These are phyloP conservation scores for Gymnocheta viridis DNA, from an alignment of 2,888 invertebrate genomes.

Conservation along the genomic window DNA sequence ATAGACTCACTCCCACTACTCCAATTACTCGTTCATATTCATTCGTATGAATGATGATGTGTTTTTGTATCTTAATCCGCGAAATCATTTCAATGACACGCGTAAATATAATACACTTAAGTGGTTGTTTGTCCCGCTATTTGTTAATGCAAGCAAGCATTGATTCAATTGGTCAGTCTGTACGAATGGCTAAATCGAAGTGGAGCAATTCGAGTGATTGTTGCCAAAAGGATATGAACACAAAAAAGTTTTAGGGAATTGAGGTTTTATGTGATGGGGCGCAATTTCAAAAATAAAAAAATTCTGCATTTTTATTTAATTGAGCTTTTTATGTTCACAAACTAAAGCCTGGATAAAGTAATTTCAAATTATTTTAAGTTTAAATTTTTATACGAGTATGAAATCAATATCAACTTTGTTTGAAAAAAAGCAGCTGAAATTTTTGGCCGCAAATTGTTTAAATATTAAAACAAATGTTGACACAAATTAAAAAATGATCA, in stretches of 20 bases:
- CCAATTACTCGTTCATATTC: not conserved
- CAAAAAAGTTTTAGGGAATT: conserved; percentile 22
- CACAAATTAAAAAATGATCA: conserved; percentile 79
- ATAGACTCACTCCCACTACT: not conserved
- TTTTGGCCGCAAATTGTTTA: conserved; percentile 60
- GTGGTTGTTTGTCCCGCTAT: conserved; percentile 54
- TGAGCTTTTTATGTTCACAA: conserved; percentile 28
- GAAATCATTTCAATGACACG: conserved; percentile 81
- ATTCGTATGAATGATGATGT: not conserved
- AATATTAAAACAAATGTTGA: conserved; percentile 75
- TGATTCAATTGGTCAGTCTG: conserved; percentile 53
- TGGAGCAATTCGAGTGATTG: conserved; percentile 2
- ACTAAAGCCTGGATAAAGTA: too few relatives aligned
- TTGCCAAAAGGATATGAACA: conserved; percentile 21
- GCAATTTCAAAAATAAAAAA: not conserved
- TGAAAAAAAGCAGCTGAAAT: conserved; percentile 7
- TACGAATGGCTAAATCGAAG: not conserved
- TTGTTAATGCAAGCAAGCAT: conserved; percentile 5
- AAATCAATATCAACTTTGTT: not conserved
- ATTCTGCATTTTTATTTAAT: conserved; percentile 7
- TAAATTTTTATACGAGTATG: not conserved
- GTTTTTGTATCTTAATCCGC: conserved; percentile 76
- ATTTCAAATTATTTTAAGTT: conserved; percentile 50
- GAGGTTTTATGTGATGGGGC: conserved; percentile 16
- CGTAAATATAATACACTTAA: conserved; percentile 76